Conservation (phyloP, 2,113 vertebrate genomes). For the Myrmophylax atrothorax region DNA sequence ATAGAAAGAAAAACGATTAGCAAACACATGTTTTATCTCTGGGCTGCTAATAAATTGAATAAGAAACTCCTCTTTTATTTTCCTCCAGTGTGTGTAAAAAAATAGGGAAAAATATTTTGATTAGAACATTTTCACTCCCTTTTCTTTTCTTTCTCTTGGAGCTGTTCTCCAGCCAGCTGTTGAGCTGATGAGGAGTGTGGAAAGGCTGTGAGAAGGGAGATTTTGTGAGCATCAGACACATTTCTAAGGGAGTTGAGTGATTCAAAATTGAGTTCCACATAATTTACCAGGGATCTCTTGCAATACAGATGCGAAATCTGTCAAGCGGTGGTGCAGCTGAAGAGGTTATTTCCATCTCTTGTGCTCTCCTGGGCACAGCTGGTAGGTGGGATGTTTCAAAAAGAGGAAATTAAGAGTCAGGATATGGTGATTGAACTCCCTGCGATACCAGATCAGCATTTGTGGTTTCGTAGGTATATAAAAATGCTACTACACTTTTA, state of each 20-base stretch:
- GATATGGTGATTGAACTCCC: background rate
- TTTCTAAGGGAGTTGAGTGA: constrained; percentile 23
- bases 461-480: background rate
- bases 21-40: background rate
- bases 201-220: constrained; percentile 11
- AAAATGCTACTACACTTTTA: background rate
- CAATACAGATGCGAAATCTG: constrained; percentile 5
- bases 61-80: constrained; percentile 35
- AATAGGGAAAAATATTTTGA: constrained; percentile 21
- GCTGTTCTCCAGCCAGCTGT: constrained; percentile 8
- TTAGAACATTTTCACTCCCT: constrained; percentile 4
- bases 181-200: constrained; percentile 4
- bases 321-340: constrained; percentile 8
- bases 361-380: constrained; percentile 19
- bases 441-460: background rate
- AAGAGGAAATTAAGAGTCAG: constrained; percentile 27
- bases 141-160: background rate
- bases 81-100: background rate
- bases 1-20: background rate
- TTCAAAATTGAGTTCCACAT: constrained; percentile 18
- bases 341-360: constrained; percentile 42
- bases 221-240: constrained; percentile 16
- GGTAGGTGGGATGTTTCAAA: constrained; percentile 14
- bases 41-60: background rate
- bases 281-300: background rate